phyloP scores from a whole-genome alignment of 2,888 invertebrate genomes.

The Meandrusa payeni region DNA sequence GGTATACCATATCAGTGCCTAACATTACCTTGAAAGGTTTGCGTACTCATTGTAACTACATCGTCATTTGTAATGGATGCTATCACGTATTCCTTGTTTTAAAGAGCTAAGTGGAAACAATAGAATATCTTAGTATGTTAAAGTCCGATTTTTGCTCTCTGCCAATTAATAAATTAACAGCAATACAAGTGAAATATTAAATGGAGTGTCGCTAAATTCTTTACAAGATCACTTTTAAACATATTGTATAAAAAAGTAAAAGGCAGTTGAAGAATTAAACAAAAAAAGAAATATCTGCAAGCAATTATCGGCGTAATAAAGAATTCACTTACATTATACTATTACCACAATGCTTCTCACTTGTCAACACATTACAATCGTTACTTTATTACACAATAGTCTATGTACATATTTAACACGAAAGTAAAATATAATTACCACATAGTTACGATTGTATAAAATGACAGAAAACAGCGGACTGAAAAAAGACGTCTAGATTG shows the following conservation, averaged over 20 bases:
- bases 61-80: conserved; percentile 36
- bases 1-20: conserved; percentile 40
- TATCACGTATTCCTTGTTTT: conserved; percentile 41
- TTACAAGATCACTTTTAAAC: neutral
- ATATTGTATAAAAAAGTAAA: conserved; percentile 26
- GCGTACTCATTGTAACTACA: conserved; percentile 34
- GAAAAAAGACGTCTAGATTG: conserved; percentile 64
- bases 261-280: conserved; percentile 26
- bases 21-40: conserved; percentile 54
- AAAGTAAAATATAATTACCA: conserved; percentile 48
- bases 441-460: conserved; percentile 55
- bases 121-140: conserved; percentile 27
- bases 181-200: conserved; percentile 18
- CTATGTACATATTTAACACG: conserved; percentile 42
- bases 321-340: conserved; percentile 54
- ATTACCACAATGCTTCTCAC: conserved; percentile 37
- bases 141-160: conserved; percentile 24
- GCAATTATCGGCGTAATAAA: conserved; percentile 38
- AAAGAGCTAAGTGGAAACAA: conserved; percentile 32
- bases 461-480: conserved; percentile 71
- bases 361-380: conserved; percentile 32
- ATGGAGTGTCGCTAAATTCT: neutral
- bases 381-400: conserved; percentile 46
- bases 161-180: conserved; percentile 21
- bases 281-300: conserved; percentile 50